Evolutionary conservation across 2,888 invertebrate species (phyloP).

Genomic region (Microctonus aethiopoides): DNA sequence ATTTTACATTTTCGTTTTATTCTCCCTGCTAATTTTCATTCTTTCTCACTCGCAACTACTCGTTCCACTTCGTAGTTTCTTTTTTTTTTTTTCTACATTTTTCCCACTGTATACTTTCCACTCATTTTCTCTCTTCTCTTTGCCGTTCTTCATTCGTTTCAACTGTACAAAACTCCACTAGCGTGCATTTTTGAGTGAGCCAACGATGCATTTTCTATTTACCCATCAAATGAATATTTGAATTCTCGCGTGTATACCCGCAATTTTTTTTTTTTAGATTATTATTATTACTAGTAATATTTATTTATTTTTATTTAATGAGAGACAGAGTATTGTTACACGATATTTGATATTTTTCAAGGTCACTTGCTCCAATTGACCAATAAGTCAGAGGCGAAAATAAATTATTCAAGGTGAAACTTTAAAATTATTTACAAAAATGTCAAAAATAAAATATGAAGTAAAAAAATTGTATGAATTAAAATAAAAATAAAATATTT

Average conservation of each 20-base stretch:
- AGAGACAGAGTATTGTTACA: slow-evolving; percentile 19
- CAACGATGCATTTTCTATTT: slow-evolving; percentile 27
- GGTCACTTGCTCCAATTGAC: slow-evolving; percentile 39
- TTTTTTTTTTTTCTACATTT: not conserved
- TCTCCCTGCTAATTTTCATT: slow-evolving; percentile 26
- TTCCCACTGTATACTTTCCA: not conserved
- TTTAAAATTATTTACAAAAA: slow-evolving; percentile 30
- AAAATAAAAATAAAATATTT: slow-evolving; percentile 10
- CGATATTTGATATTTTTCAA: slow-evolving; percentile 17
- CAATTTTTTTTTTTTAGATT: not conserved
- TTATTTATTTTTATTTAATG: slow-evolving; percentile 21
- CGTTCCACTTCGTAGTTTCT: not conserved
- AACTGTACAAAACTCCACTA: slow-evolving; percentile 13
- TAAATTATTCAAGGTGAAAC: slow-evolving; percentile 45
- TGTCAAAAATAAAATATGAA: slow-evolving; percentile 25
- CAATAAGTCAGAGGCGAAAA: slow-evolving; percentile 45
- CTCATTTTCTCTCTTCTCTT: not conserved
- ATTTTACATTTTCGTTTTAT: slow-evolving; percentile 35
- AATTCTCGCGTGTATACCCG: not conserved
- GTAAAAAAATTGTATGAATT: slow-evolving; percentile 1
- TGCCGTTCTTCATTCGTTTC: not conserved
- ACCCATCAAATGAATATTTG: slow-evolving; percentile 5
- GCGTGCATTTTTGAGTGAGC: slow-evolving; percentile 19
- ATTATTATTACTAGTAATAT: not conserved
- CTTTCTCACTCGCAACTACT: slow-evolving; percentile 1